phyloP scores from a whole-genome alignment of 2,888 invertebrate genomes.

The Synanthedon vespiformis region DNA sequence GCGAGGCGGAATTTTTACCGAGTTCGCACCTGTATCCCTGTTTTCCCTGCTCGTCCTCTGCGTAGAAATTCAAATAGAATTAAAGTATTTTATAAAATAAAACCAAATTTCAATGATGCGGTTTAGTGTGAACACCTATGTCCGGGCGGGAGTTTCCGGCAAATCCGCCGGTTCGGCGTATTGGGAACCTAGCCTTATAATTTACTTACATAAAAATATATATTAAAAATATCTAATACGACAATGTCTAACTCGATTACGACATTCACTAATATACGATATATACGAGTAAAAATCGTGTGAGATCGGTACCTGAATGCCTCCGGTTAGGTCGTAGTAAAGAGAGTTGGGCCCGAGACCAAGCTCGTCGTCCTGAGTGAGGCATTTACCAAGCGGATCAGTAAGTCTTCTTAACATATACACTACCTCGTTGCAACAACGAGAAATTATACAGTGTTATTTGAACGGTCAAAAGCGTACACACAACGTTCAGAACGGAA shows the following conservation, averaged over 20 bases:
- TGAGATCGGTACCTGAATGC: slow-evolving; percentile 63
- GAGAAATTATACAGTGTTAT: slow-evolving; percentile 39
- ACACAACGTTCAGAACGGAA: slow-evolving; percentile 9
- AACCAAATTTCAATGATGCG: no score
- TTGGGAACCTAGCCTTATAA: no score
- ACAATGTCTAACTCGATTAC: background rate
- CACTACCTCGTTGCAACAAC: slow-evolving; percentile 57
- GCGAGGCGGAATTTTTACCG: no score
- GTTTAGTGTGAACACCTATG: no score
- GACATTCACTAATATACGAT: background rate
- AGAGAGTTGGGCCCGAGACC: slow-evolving; percentile 66
- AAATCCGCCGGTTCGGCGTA: no score
- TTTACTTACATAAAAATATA: no score
- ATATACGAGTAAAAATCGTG: background rate
- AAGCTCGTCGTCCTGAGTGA: slow-evolving; percentile 68
- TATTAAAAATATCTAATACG: background rate
- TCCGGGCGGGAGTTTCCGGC: no score
- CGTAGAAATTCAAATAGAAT: no score
- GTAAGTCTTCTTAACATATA: slow-evolving; percentile 59
- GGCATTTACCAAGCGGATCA: slow-evolving; percentile 66
- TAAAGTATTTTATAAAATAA: no score
- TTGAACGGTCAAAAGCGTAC: slow-evolving; percentile 36
- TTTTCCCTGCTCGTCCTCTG: no score
- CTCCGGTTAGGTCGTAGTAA: slow-evolving; percentile 69
- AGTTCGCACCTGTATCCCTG: no score